Base-by-base conservation (phyloP, 2,888 invertebrate genomes). In the Spisula subtruncata region DNA sequence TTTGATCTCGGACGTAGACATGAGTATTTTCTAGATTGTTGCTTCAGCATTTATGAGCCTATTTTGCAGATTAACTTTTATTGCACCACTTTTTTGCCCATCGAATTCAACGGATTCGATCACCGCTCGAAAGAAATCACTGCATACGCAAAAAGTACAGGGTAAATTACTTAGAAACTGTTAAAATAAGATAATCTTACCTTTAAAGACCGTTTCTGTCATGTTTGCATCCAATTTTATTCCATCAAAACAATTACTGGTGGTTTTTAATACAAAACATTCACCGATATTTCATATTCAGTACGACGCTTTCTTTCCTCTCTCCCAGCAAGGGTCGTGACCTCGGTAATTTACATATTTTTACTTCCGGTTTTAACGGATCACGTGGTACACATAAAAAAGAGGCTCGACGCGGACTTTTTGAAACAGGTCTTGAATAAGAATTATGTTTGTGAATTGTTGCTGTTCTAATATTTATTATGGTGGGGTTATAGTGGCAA, bases 121-220 rank as follows among this genome's bases (percentile, higher is more conserved):
- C 66, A 66, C 60, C 46, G 60, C 41, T 48, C 56, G 35, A 18
- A 83, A 51, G 25, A 80, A 71, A 56, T 46, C 54, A 88, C 94
- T 94, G 94, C 94, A 94, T 79, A 90, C 88, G 75, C 16, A 14
- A 48, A 79, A 83, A 92, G 14, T 83, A 89, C 25, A 16, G 6
- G 66, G 79, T 87, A 79, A 85, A 66, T 84, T 6, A 14, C 41
- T 25, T 5, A 35, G 81, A 83, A 83, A 86, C 51, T 35, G 12
- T 16, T 8, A 75, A 87, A 91, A 82, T 81, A 84, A 80, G 20
- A 83, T 86, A 90, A 75, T 88, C 90, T 60, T 89, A 95, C 95
- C 95, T 95, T 95, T 95, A 80, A 95, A 95, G 86, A 94, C 91
- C 79, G 94, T 94, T 88, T 95, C 94, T 87, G 95, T 93, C 94